Base-by-base conservation (phyloP, 2,113 vertebrate species). In the Sapayoa aenigma region DNA sequence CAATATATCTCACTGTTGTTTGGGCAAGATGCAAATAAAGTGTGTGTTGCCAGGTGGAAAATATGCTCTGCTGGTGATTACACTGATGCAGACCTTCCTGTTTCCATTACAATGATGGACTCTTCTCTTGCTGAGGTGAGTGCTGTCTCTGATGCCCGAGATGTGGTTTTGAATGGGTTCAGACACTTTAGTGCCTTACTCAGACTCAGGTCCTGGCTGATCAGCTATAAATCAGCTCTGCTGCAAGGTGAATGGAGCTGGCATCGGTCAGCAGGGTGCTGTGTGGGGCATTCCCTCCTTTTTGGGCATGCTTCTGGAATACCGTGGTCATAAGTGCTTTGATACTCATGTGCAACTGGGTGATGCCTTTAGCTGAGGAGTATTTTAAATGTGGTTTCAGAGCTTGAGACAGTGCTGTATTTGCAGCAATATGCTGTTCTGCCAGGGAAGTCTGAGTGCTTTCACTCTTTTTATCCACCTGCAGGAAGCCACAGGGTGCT, bases 121-220 rank as follows among this genome's bases (percentile, higher is more conserved):
- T 74, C 93, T 46, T 87, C 85, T 9, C 47, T 86, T 56, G 33
- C 90, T 8, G 96, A 98, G 97, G 99, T 99, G 87, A 98, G 99
- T 98, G 78, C 69, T 62, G n/a, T 49, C 62, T 72, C 39, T 77
- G 50, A 35, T 24, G 37, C 71, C 86, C 1, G 12, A 73, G 14
- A 27, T 19, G 37, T 56, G 10, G n/a, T 5, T 41, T 80, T 60
- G 44, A 87, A 47, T 3, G 41, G 86, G 31, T 53, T 93, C 2
- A 12, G 73, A 41, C 28, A 16, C n/a, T 47, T 67, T 56, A 2
- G 5, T 88, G 72, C 35, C 24, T 55, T 83, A 19, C 42, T 49
- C 30, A 12, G 24, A 39, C 7, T 30, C 62, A 24, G 67, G 19
- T 50, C 20, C 28, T 55, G 67, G 22, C 8, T 24, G 59, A 33